Base-by-base conservation (phyloP, 2,888 invertebrate genomes). In the Seira ritae region DNA sequence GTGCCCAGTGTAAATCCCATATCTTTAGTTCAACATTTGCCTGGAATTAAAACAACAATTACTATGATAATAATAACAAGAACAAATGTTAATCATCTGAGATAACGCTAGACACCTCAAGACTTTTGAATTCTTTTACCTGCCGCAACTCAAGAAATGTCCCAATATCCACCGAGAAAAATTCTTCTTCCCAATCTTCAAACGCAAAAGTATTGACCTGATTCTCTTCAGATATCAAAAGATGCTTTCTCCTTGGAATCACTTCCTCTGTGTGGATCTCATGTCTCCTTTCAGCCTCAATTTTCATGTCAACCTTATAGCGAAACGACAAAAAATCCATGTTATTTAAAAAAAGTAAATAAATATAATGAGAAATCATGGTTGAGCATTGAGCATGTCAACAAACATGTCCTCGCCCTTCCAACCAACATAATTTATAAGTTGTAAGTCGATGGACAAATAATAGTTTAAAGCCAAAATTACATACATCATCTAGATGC, bases 111-210 rank as follows among this genome's bases (percentile, higher is more conserved):
- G 3, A 31, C 8, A 4, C 2, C 31, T 31, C 3, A 31, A 31
- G 3, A 4, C 2, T 4, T 31, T 31, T 31, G 31, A 31, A 31
- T 31, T 31, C 8, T 31, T 22, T 67, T 66, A 85, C 85, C 60
- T 81, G 50, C 2, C 46, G 31, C 12, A 85, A 6, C 15, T 68
- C 67, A 15, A 71, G 23, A 19, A 81, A 71, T 0, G 22, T 23
- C 0, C 2, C n/a, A n/a, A 55, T 10, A 46, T 71, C 66, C 6
- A 82, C 23, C 6, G 50, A 24, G 20, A 85, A 76, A 60, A 82
- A 76, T 15, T 79, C 79, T 67, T 85, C 82, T 42, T 85, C 85
- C 85, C 85, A 85, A n/a, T 85, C 82, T n/a, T 75, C 69, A 55
- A 62, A 82, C 0, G 15, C 66, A 17, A 70, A 85, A 0, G 65